A percentile compares a stretch with the other conserved stretches of the same genome.
Evolutionary conservation across 2,888 invertebrate species (phyloP).

Genomic region (Oscheius onirici): DNA sequence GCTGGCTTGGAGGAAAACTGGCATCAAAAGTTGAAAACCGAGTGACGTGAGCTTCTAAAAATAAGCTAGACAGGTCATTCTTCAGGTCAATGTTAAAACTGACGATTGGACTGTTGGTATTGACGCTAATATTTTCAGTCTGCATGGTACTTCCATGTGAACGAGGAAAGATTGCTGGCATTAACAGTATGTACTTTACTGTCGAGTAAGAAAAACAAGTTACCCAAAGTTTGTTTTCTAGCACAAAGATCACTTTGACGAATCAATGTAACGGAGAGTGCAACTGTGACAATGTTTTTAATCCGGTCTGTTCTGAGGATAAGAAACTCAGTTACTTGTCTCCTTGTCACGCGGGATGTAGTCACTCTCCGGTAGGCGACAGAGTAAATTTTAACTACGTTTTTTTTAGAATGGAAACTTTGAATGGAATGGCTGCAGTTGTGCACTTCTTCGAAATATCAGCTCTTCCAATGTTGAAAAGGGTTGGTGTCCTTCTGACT

Average conservation of each 20-base stretch:
- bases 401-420: neutral
- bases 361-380: neutral
- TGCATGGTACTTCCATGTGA: constrained; percentile 36
- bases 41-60: constrained; percentile 27
- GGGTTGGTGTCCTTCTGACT: constrained; percentile 39
- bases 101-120: constrained; percentile 30
- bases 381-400: too few relatives aligned
- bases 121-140: constrained; percentile 32
- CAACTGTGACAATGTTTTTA: constrained; percentile 53
- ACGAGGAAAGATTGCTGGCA: constrained; percentile 34
- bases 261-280: constrained; percentile 43
- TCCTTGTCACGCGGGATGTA: constrained; percentile 56
- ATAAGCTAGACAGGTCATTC: too few relatives aligned
- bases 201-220: constrained; percentile 7
- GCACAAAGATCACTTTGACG: neutral
- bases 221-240: neutral
- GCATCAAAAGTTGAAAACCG: constrained; percentile 37
- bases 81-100: constrained; percentile 36
- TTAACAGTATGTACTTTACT: constrained; percentile 29
- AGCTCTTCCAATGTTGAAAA: constrained; percentile 11
- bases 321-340: constrained; percentile 48
- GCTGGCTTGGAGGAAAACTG: constrained; percentile 45
- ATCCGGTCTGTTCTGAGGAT: constrained; percentile 51
- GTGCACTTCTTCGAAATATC: constrained; percentile 9
- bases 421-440: neutral